These are phyloP conservation scores for Anoncus sp. DNA, from an alignment of 2,888 invertebrate genomes.

Conservation along the genomic window DNA sequence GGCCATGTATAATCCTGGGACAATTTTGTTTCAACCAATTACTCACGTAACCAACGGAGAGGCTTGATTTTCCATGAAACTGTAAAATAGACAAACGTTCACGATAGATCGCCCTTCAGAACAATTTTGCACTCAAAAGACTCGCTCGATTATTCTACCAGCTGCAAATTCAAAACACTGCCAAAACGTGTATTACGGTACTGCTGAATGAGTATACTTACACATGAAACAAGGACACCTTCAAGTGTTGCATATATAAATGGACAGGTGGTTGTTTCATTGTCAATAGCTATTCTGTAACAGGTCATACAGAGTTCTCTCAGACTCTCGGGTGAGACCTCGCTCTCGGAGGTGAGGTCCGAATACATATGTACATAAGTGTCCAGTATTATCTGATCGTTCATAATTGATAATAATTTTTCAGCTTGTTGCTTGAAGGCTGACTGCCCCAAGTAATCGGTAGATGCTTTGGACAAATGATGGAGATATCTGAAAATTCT, in stretches of 20 bases:
- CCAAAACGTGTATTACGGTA: constrained; percentile 6
- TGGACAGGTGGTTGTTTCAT: constrained; percentile 87
- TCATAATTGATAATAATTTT: constrained; percentile 84
- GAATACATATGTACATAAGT: constrained; percentile 88
- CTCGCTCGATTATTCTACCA: no score
- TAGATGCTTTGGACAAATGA: constrained; percentile 86
- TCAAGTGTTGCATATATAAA: constrained; percentile 89
- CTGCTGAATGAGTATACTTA: constrained; percentile 75
- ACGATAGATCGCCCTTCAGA: not conserved
- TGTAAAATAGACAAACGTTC: constrained; percentile 71
- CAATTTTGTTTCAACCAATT: constrained; percentile 93
- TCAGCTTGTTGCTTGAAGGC: constrained; percentile 91
- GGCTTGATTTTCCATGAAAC: constrained; percentile 90
- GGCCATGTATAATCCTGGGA: constrained; percentile 89
- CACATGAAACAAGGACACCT: constrained; percentile 90
- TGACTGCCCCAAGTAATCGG: constrained; percentile 86
- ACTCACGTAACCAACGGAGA: constrained; percentile 90
- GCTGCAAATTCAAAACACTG: no score
- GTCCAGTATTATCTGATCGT: constrained; percentile 86
- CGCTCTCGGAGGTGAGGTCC: constrained; percentile 78
- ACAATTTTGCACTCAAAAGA: no score
- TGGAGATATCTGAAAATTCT: constrained; percentile 88
- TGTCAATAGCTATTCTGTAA: constrained; percentile 91
- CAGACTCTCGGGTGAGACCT: constrained; percentile 87
- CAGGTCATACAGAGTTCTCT: constrained; percentile 88